Conservation (phyloP, 2,888 invertebrate genomes). For the Baronia brevicornis region DNA sequence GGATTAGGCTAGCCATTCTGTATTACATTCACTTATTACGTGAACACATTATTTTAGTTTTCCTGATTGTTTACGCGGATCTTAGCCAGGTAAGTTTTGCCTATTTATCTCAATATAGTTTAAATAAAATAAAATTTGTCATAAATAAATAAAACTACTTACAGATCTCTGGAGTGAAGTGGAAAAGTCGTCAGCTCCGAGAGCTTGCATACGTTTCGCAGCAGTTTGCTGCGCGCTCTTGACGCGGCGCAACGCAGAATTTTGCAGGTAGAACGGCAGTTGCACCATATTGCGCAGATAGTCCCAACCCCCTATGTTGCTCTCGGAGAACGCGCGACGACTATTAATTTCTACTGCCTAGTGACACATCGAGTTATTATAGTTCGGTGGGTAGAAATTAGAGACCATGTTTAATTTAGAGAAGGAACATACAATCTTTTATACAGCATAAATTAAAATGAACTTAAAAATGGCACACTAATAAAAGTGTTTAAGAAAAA, state of each 20-base stretch:
- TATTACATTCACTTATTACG: too few species aligned
- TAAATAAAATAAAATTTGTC: too few species aligned
- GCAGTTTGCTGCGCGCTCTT: slow-evolving; percentile 91
- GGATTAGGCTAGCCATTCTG: too few species aligned
- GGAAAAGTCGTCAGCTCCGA: slow-evolving; percentile 74
- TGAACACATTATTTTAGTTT: neutral
- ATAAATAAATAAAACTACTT: slow-evolving; percentile 24
- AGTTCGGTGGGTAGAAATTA: too few species aligned
- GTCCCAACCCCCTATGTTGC: slow-evolving; percentile 95
- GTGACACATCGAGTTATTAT: slow-evolving; percentile 2
- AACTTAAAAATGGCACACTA: neutral
- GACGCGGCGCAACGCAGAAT: slow-evolving; percentile 93
- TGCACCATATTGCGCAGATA: slow-evolving; percentile 97
- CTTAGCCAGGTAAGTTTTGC: too few species aligned
- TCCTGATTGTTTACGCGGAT: neutral
- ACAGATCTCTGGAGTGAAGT: slow-evolving; percentile 68
- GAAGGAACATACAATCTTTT: too few species aligned
- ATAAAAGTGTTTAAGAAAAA: neutral
- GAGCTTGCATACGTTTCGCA: slow-evolving; percentile 56
- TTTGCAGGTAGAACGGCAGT: slow-evolving; percentile 98
- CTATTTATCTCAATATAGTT: too few species aligned
- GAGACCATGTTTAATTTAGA: too few species aligned
- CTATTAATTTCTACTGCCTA: slow-evolving; percentile 94
- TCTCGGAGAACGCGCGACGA: slow-evolving; percentile 90
- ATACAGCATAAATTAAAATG: neutral